Conservation (phyloP, 2,113 vertebrate genomes). For the Scortum barcoo region DNA sequence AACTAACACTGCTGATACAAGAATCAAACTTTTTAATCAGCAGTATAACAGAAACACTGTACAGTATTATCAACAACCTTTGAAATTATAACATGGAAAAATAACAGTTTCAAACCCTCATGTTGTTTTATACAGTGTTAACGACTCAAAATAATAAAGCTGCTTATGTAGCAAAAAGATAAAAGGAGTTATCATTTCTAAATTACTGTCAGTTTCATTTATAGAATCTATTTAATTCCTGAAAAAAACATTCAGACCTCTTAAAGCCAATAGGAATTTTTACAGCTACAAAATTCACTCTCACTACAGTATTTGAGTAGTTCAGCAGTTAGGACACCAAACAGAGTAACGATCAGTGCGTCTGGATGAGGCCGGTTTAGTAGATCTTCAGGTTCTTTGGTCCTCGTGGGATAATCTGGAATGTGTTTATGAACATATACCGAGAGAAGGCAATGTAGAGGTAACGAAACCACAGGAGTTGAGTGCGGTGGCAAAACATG, state of each 20-base stretch:
- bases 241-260: background rate
- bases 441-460: constrained; percentile 91
- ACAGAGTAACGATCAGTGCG: constrained; percentile 16
- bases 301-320: background rate
- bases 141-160: constrained; percentile 44
- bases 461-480: constrained; percentile 94
- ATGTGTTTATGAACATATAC: constrained; percentile 94
- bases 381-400: constrained; percentile 79
- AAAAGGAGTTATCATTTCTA: background rate
- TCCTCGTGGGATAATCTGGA: constrained; percentile 82
- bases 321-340: background rate
- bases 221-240: background rate
- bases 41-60: background rate
- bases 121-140: constrained; percentile 42
- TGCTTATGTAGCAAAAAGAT: background rate
- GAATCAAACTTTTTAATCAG: constrained; percentile 45
- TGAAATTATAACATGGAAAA: background rate
- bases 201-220: background rate
- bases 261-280: background rate
- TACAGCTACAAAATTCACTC: background rate
- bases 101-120: background rate
- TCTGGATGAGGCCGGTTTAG: background rate
- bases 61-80: constrained; percentile 9
- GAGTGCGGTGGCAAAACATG: constrained; percentile 92
- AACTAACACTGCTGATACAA: constrained; percentile 19